phyloP scores from a whole-genome alignment of 2,888 invertebrate genomes.

The Myopa testacea region DNA sequence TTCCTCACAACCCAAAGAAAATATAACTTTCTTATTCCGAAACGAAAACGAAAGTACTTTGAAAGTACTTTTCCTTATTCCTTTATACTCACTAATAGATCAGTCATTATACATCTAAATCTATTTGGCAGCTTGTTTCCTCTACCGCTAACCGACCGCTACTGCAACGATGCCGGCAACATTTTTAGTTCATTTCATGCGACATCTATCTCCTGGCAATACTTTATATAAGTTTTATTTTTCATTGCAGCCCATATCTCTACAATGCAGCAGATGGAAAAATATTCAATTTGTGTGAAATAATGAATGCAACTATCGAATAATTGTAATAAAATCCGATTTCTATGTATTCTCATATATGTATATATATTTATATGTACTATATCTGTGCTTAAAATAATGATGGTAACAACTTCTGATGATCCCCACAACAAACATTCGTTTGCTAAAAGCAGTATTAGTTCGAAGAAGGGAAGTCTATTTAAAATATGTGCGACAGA shows the following conservation, averaged over 20 bases:
- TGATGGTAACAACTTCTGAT: conserved; percentile 23
- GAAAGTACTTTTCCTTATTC: no score
- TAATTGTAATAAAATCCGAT: neutral
- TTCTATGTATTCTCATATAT: neutral
- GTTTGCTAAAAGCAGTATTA: conserved; percentile 24
- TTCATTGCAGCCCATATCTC: neutral
- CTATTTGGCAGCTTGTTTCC: no score
- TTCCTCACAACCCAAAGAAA: no score
- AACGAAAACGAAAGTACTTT: no score
- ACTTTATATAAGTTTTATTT: neutral
- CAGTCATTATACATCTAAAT: no score
- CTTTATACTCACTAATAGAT: no score
- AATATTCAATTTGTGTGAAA: neutral
- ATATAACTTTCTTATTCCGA: no score
- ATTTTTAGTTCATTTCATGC: neutral
- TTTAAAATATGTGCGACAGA: neutral
- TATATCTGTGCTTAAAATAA: conserved; percentile 18
- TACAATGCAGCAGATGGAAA: neutral
- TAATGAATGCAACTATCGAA: neutral
- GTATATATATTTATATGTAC: neutral
- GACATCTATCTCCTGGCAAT: neutral
- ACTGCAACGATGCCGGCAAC: no score
- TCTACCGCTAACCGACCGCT: no score
- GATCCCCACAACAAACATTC: conserved; percentile 16
- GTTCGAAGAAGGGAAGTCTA: neutral